Conservation (phyloP, 35 echinoderm and acorn worm species). For the Heliocidaris tuberculata region DNA sequence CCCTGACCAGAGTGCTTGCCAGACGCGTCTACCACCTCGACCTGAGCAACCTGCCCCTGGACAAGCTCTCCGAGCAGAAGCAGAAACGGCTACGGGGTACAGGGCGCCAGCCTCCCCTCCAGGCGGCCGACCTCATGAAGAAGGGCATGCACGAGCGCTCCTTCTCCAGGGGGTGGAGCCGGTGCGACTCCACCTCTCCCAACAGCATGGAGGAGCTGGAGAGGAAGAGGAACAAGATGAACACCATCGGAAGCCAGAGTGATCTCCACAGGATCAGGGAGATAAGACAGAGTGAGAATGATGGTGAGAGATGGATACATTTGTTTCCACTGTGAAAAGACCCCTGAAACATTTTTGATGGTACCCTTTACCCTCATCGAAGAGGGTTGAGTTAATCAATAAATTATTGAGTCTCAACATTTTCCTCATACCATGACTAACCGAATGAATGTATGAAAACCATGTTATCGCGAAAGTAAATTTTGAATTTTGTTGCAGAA, state of each 20-base stretch:
- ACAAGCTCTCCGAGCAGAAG: conserved; percentile 87
- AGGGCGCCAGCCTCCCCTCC: neutral
- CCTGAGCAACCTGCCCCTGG: conserved; percentile 86
- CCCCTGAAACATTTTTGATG: no score
- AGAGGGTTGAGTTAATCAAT: no score
- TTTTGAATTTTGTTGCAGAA: no score
- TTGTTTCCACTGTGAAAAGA: neutral
- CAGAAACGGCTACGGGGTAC: conserved; percentile 59
- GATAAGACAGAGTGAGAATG: conserved; percentile 38
- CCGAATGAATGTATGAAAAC: no score
- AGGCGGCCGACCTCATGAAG: neutral
- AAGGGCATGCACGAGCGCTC: conserved; percentile 62
- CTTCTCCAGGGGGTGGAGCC: conserved; percentile 87
- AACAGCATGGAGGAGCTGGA: conserved; percentile 64
- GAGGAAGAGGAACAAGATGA: conserved; percentile 42
- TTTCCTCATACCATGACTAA: no score
- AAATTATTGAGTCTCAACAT: no score
- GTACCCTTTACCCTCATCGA: no score
- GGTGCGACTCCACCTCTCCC: conserved; percentile 76
- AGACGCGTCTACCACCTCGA: conserved; percentile 87
- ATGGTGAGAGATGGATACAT: conserved; percentile 13
- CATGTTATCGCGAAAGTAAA: no score
- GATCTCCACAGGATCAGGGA: conserved; percentile 51
- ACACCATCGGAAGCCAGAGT: conserved; percentile 62
- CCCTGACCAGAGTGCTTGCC: conserved; percentile 87